These are phyloP conservation scores for Tipula vernalis DNA, from an alignment of 2,888 invertebrate species.

Conservation along the genomic window DNA sequence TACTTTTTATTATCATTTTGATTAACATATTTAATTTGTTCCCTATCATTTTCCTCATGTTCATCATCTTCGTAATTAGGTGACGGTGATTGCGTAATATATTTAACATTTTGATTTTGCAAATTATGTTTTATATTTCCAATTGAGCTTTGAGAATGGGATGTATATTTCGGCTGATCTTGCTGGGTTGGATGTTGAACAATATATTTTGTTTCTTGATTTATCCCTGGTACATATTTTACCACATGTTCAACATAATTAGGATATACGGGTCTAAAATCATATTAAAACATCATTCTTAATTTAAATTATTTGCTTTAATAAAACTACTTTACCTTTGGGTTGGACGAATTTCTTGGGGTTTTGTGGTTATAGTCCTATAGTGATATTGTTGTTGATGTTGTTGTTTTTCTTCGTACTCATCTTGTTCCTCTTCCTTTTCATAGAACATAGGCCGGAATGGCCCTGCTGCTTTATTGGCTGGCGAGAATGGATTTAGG, in stretches of 20 bases:
- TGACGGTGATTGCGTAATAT: neutral
- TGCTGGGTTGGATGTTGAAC: neutral
- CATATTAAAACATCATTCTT: neutral
- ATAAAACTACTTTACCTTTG: neutral
- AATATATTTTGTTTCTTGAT: neutral
- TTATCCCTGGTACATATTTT: neutral
- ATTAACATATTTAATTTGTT: neutral
- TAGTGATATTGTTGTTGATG: conserved; percentile 16
- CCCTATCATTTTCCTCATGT: neutral
- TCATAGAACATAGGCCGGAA: conserved; percentile 40
- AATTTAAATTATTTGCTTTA: neutral
- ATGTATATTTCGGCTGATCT: neutral
- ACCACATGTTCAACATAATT: neutral
- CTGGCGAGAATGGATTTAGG: conserved; percentile 40
- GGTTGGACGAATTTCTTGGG: neutral
- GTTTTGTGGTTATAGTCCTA: neutral
- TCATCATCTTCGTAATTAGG: neutral
- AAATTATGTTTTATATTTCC: conserved; percentile 5
- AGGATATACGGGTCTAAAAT: neutral
- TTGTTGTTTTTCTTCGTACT: conserved; percentile 16
- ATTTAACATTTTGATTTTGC: conserved; percentile 4
- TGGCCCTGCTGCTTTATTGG: conserved; percentile 41
- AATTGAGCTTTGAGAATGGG: neutral
- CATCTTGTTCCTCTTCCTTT: conserved; percentile 15
- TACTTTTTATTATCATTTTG: neutral